phyloP scores from a whole-genome alignment of 1,140 invertebrate genomes.

The Lithobius niger region DNA sequence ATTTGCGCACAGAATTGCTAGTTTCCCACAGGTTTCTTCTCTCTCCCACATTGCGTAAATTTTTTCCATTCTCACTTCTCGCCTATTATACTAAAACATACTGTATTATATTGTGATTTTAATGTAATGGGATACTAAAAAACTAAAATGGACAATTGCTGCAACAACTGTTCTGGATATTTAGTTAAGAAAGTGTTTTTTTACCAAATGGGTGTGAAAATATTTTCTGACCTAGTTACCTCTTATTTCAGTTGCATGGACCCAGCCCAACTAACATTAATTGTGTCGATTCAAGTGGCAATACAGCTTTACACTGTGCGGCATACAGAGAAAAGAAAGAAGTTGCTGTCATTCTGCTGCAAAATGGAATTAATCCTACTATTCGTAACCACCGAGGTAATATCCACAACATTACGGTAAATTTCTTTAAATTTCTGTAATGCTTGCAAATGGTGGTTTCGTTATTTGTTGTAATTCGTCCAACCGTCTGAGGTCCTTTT shows the following conservation, averaged over 20 bases:
- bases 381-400: conserved; percentile 34
- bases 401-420: background rate
- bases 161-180: too few relatives aligned
- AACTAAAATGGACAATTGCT: background rate
- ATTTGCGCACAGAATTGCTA: too few relatives aligned
- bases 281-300: conserved; percentile 42
- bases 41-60: too few relatives aligned
- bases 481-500: background rate
- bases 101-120: too few relatives aligned
- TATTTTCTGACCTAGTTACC: conserved; percentile 6
- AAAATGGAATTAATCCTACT: conserved; percentile 39
- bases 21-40: too few relatives aligned
- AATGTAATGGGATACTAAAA: too few relatives aligned
- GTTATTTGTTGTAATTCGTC: background rate
- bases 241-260: conserved; percentile 27
- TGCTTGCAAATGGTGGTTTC: background rate
- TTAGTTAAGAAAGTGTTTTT: background rate
- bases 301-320: conserved; percentile 51
- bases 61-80: too few relatives aligned
- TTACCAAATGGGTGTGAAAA: background rate
- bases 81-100: too few relatives aligned
- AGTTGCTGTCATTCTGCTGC: conserved; percentile 47
- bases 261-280: conserved; percentile 33
- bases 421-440: background rate
- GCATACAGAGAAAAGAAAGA: conserved; percentile 49